These are phyloP conservation scores for Huso huso DNA, from an alignment of 2,797 vertebrate genomes.

Conservation along the genomic window DNA sequence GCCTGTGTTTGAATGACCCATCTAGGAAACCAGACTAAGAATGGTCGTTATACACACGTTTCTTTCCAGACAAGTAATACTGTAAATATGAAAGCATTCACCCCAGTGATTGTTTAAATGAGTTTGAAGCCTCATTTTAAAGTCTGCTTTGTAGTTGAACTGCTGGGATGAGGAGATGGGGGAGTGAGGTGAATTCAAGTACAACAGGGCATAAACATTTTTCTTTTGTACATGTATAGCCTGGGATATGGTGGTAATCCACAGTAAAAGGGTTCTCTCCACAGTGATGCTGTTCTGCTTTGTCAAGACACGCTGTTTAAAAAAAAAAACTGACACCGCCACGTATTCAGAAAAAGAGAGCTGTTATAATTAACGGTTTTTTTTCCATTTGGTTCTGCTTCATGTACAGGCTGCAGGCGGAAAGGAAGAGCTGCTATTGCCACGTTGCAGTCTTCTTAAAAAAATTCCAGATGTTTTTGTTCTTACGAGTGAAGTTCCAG, in stretches of 20 bases:
- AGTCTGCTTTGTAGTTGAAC: too few species aligned
- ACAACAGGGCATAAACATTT: background rate
- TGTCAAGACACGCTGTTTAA: constrained; percentile 11
- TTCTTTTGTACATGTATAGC: too few species aligned
- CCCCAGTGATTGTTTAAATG: too few species aligned
- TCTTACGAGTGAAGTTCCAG: constrained; percentile 48
- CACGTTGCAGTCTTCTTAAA: constrained; percentile 45
- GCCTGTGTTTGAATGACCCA: too few species aligned
- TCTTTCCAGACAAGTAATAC: too few species aligned
- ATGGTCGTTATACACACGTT: too few species aligned
- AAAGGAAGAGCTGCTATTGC: constrained; percentile 45
- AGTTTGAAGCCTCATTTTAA: too few species aligned
- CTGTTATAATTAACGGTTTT: constrained; percentile 43
- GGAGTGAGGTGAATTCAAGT: background rate
- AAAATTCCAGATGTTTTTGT: constrained; percentile 70
- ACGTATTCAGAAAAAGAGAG: constrained; percentile 40
- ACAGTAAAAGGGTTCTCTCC: background rate
- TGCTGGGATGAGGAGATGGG: background rate
- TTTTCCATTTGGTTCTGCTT: constrained; percentile 38
- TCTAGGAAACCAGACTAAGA: too few species aligned
- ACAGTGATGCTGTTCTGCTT: background rate
- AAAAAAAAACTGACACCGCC: constrained; percentile 30
- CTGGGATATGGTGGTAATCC: too few species aligned
- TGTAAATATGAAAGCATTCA: too few species aligned
- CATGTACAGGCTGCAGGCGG: constrained; percentile 37